Conservation (phyloP, 1,140 invertebrate genomes). For the Drosophila subobscura region DNA sequence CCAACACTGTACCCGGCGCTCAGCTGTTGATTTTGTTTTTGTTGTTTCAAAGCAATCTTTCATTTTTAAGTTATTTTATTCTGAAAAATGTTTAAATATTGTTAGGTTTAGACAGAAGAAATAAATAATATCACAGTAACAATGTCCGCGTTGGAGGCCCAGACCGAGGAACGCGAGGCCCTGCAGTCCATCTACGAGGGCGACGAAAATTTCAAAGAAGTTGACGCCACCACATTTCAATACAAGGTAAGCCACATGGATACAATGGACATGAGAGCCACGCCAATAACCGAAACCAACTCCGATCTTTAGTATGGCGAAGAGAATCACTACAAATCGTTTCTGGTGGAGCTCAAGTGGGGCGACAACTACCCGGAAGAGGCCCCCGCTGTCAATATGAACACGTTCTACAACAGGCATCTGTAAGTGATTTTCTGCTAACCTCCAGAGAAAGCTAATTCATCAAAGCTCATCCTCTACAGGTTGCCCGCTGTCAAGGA, state of each 20-base stretch:
- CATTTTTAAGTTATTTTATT: conserved; percentile 37
- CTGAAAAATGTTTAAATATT: conserved; percentile 10
- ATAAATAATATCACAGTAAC: conserved; percentile 23
- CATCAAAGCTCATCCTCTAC: conserved; percentile 52
- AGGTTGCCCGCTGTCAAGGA: conserved; percentile 90
- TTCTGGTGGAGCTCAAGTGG: conserved; percentile 95
- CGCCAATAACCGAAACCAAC: not conserved
- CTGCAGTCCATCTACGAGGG: conserved; percentile 97
- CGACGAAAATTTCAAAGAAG: conserved; percentile 93
- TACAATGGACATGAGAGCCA: not conserved
- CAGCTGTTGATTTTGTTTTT: conserved; percentile 70
- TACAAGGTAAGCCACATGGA: conserved; percentile 90
- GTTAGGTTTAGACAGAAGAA: conserved; percentile 14
- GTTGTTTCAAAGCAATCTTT: conserved; percentile 43
- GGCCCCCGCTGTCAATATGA: conserved; percentile 92
- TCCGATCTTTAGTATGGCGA: conserved; percentile 89
- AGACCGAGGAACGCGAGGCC: conserved; percentile 95
- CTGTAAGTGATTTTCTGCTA: conserved; percentile 87
- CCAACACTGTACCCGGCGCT: not conserved
- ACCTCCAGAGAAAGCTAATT: not conserved
- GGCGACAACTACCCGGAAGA: conserved; percentile 92
- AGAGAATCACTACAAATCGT: conserved; percentile 91
- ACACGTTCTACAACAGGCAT: conserved; percentile 97
- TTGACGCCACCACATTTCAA: conserved; percentile 91
- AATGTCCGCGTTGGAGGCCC: conserved; percentile 88